These are phyloP conservation scores for Palythoa grandis DNA, from an alignment of 92 coral and sea anemone genomes.

Conservation along the genomic window DNA sequence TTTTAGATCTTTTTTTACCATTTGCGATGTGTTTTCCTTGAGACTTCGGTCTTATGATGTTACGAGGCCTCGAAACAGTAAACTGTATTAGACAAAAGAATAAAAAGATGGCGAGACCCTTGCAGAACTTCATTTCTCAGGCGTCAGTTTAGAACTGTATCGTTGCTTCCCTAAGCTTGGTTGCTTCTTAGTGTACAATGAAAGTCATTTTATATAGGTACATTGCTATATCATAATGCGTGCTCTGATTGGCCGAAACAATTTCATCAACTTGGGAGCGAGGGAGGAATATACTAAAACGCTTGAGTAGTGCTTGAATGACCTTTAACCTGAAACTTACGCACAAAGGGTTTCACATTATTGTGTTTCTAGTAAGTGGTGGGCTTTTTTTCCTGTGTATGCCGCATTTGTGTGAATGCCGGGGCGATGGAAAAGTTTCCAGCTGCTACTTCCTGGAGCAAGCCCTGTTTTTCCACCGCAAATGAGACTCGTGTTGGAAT, in stretches of 20 bases:
- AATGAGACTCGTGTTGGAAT: background rate
- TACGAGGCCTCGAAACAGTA: conserved; percentile 8
- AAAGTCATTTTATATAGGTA: background rate
- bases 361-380: background rate
- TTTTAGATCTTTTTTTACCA: background rate
- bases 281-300: conserved; percentile 10
- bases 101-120: background rate
- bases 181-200: background rate
- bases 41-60: background rate
- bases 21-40: background rate
- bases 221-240: background rate
- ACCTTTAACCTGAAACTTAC: background rate
- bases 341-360: background rate
- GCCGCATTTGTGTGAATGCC: background rate
- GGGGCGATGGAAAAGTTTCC: background rate
- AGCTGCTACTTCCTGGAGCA: background rate
- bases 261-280: background rate
- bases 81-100: conserved; percentile 7
- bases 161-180: no score
- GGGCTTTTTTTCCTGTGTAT: background rate
- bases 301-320: background rate
- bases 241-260: conserved; percentile 22
- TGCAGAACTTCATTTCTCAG: conserved; percentile 13
- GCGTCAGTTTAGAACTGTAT: background rate
- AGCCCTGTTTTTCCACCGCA: background rate